phyloP scores from a whole-genome alignment of 2,888 invertebrate species.

The Drepanosiphum platanoidis region DNA sequence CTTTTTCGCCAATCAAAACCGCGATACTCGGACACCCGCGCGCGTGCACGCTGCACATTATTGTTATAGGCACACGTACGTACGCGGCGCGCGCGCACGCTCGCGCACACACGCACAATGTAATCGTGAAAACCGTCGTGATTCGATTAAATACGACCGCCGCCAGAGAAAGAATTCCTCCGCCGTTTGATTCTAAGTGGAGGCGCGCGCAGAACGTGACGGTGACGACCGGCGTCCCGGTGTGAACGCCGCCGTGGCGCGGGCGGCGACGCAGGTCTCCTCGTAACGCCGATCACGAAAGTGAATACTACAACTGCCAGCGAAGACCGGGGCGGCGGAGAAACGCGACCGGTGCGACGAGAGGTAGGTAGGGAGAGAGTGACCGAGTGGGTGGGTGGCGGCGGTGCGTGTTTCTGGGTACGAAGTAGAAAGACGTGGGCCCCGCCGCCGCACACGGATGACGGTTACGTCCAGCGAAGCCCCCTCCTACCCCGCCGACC shows the following conservation, averaged over 20 bases:
- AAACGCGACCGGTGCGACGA: constrained; percentile 28
- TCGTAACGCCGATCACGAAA: constrained; percentile 58
- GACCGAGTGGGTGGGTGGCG: not conserved
- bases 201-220: not conserved
- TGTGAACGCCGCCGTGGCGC: constrained; percentile 46
- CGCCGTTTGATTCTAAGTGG: constrained; percentile 7
- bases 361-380: not conserved
- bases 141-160: constrained; percentile 41
- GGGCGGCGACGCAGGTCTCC: constrained; percentile 4
- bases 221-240: constrained; percentile 30
- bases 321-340: not conserved
- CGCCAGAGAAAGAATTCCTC: constrained; percentile 21
- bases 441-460: constrained; percentile 53
- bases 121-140: constrained; percentile 34
- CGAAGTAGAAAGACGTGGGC: constrained; percentile 57
- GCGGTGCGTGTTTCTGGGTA: constrained; percentile 54
- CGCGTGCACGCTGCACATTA: constrained; percentile 21
- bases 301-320: constrained; percentile 26
- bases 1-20: too few relatives aligned
- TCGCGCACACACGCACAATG: not conserved
- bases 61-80: not conserved
- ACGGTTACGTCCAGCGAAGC: constrained; percentile 60
- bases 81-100: not conserved
- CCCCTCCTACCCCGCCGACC: not conserved
- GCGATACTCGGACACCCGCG: too few relatives aligned